Conservation (phyloP, 2,797 vertebrate species). For the Manis javanica region DNA sequence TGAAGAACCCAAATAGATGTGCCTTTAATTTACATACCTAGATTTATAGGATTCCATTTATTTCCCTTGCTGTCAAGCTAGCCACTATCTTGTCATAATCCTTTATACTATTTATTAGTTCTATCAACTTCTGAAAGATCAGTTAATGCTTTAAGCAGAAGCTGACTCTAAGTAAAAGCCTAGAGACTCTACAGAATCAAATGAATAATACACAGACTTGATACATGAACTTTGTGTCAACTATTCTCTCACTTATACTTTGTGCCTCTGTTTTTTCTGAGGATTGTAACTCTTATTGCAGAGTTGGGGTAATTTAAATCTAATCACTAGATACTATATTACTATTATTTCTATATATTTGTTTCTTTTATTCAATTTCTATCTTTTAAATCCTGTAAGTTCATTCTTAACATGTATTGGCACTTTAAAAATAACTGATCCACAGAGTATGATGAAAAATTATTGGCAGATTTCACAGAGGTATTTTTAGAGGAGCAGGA, state of each 20-base stretch:
- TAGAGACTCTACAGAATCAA: not conserved
- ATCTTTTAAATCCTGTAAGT: not conserved
- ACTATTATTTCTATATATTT: not conserved
- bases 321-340: not conserved
- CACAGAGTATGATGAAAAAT: not conserved
- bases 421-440: not conserved
- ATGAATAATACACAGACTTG: not conserved
- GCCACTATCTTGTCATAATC: not conserved
- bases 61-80: slow-evolving; percentile 17
- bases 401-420: not conserved
- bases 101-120: not conserved
- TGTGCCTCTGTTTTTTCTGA: not conserved
- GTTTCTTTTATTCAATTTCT: not conserved
- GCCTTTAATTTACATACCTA: not conserved
- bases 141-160: slow-evolving; percentile 29
- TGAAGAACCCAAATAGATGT: not conserved
- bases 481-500: not conserved
- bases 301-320: not conserved
- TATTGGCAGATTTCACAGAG: not conserved
- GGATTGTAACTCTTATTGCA: not conserved
- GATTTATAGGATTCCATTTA: not conserved
- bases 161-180: not conserved
- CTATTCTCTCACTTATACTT: not conserved
- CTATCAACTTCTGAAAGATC: not conserved
- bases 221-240: not conserved